These are phyloP conservation scores for Dicyrtoma fusca DNA, from an alignment of 2,888 invertebrate species.

Conservation along the genomic window DNA sequence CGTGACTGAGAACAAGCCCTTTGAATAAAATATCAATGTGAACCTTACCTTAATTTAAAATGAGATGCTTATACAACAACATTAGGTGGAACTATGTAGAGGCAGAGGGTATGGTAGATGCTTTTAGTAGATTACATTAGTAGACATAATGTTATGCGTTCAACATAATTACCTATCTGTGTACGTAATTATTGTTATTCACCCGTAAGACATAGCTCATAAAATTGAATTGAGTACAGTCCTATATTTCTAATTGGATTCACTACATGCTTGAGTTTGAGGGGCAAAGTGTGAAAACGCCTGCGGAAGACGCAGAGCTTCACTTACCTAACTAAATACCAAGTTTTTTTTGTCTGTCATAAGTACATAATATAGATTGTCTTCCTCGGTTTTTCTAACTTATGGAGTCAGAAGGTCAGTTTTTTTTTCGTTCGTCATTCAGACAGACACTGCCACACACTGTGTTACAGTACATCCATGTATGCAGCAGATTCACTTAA, in stretches of 20 bases:
- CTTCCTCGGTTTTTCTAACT: constrained; percentile 3
- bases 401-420: constrained; percentile 7
- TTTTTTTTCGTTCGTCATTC: neutral
- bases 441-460: neutral
- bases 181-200: no score
- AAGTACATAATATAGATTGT: constrained; percentile 5
- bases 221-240: neutral
- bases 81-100: no score
- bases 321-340: neutral
- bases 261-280: constrained; percentile 1
- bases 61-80: no score
- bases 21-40: no score
- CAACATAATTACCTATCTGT: no score
- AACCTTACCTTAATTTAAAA: no score
- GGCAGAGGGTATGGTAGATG: no score
- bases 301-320: neutral
- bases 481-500: no score
- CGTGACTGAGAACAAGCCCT: no score
- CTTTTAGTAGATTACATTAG: no score
- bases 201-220: neutral
- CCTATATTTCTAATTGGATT: constrained; percentile 12
- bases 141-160: no score
- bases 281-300: neutral
- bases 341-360: neutral
- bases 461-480: no score